A percentile compares a stretch with the other conserved stretches of the same genome.
Evolutionary conservation across 2,888 invertebrate genomes (phyloP).

Genomic region (Busseola fusca): DNA sequence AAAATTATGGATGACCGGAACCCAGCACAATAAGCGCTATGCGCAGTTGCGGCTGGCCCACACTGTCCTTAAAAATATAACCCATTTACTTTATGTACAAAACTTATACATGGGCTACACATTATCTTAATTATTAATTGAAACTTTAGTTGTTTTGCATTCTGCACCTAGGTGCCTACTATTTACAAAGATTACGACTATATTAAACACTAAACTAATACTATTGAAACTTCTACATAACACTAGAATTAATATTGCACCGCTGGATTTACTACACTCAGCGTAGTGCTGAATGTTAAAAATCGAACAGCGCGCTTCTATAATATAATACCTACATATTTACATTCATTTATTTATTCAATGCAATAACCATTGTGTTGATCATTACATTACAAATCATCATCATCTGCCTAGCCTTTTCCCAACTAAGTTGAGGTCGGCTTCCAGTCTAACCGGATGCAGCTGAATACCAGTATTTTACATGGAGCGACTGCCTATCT

Average conservation of each 20-base stretch:
- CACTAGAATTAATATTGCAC: background rate
- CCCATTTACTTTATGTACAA: constrained; percentile 11
- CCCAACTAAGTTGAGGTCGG: too few relatives aligned
- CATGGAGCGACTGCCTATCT: too few relatives aligned
- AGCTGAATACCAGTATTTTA: too few relatives aligned
- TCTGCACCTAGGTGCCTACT: background rate
- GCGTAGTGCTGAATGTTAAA: background rate
- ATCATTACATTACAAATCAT: too few relatives aligned
- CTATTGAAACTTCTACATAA: background rate
- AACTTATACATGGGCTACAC: background rate
- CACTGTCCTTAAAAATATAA: background rate
- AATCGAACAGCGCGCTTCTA: too few relatives aligned
- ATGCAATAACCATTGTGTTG: too few relatives aligned
- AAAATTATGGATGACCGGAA: background rate
- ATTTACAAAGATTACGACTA: background rate
- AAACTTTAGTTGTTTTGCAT: background rate
- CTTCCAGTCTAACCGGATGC: too few relatives aligned
- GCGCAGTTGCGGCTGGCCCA: background rate
- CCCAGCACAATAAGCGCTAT: background rate
- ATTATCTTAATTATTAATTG: constrained; percentile 10
- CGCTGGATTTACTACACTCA: background rate
- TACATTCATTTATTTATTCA: too few relatives aligned
- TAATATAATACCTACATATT: too few relatives aligned
- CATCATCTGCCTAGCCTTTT: too few relatives aligned
- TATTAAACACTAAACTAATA: background rate